phyloP scores from a whole-genome alignment of 2,888 invertebrate genomes.

The Erebia epiphron region DNA sequence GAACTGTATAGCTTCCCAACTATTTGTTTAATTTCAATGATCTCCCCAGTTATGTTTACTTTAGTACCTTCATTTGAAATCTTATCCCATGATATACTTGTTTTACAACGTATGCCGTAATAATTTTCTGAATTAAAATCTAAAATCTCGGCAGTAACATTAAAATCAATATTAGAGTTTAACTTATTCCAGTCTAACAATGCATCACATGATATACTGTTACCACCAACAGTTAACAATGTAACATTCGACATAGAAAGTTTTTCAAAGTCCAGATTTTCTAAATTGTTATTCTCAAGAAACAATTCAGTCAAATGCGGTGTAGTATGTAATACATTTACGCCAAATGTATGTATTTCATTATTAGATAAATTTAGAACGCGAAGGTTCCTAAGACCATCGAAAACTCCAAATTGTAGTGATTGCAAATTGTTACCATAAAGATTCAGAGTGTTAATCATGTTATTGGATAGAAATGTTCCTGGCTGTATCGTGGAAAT shows the following conservation, averaged over 20 bases:
- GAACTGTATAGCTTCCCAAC: conserved; percentile 14
- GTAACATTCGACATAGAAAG: conserved; percentile 22
- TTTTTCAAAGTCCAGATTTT: conserved; percentile 21
- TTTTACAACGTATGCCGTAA: conserved; percentile 34
- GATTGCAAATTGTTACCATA: conserved; percentile 25
- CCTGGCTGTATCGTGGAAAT: conserved; percentile 38
- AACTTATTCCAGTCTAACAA: conserved; percentile 26
- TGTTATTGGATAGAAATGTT: conserved; percentile 31
- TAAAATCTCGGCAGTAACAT: conserved; percentile 30
- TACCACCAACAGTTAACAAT: conserved; percentile 36
- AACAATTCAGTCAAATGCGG: conserved; percentile 25
- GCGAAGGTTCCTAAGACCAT: conserved; percentile 29
- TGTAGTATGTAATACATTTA: conserved; percentile 31
- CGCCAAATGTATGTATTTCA: conserved; percentile 28
- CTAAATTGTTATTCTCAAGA: conserved; percentile 36
- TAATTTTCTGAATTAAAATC: conserved; percentile 37
- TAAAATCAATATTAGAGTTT: neutral
- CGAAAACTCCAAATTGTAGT: conserved; percentile 32
- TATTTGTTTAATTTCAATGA: conserved; percentile 9
- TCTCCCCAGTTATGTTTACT: conserved; percentile 17
- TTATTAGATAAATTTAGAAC: conserved; percentile 39
- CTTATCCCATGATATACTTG: conserved; percentile 4
- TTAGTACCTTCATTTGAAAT: conserved; percentile 7
- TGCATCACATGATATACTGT: conserved; percentile 33
- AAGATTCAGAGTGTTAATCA: conserved; percentile 32